Percentiles rank a stretch among this genome's conserved stretches.
Conservation (phyloP, 2,888 invertebrate species). For the Latrodectus elegans region DNA sequence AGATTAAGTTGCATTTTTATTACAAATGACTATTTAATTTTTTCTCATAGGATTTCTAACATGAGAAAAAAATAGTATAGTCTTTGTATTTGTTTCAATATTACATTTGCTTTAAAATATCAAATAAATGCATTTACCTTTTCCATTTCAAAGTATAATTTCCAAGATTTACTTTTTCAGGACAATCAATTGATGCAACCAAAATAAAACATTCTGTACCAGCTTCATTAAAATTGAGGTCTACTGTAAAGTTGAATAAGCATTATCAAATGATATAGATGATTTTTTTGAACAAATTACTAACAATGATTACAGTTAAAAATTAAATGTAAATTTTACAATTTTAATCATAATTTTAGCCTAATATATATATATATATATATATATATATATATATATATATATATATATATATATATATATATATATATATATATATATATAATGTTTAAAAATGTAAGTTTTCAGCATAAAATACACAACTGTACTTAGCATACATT, state of each 20-base stretch:
- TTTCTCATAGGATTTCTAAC: not conserved
- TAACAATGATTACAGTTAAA: too few species aligned
- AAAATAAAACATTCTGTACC: conserved; percentile 75
- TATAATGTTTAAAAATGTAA: too few species aligned
- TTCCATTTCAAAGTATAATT: conserved; percentile 74
- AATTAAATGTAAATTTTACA: too few species aligned
- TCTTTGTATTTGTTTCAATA: not conserved
- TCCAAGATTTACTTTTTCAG: conserved; percentile 73
- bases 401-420: too few species aligned
- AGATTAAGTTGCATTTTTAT: not conserved
- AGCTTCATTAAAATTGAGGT: conserved; percentile 73
- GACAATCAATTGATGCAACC: conserved; percentile 72
- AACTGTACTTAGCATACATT: too few species aligned
- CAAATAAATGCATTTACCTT: conserved; percentile 72
- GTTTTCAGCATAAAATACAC: too few species aligned
- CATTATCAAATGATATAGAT: too few species aligned
- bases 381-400: too few species aligned
- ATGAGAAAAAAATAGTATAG: not conserved
- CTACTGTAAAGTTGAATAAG: conserved; percentile 71
- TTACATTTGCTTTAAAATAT: not conserved
- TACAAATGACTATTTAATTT: not conserved
- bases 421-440: too few species aligned
- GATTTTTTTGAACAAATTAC: too few species aligned
- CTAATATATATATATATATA: too few species aligned
- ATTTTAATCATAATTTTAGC: too few species aligned